Evolutionary conservation across 2,888 invertebrate genomes (phyloP), one percentile per base, ranked within the genome.

Genomic region (Halictus quadricinctus): DNA sequence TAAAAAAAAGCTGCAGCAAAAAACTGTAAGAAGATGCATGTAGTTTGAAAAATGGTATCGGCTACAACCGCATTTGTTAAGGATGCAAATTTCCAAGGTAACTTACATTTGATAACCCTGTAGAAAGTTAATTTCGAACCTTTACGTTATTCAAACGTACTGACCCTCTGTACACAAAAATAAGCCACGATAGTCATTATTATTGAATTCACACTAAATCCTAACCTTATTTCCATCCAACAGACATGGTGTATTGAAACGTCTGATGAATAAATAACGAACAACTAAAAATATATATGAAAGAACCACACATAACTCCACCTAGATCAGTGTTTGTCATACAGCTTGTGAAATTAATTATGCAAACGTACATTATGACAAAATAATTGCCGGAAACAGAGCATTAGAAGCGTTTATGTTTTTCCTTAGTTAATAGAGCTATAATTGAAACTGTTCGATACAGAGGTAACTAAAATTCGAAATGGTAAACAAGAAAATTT

Each of bases 1-100:
- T 69, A 48, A 76, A 54, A 72, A 74, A 46, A 69, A 64, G 25
- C 25, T 5, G 12, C 41, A 41, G 46, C 72, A 81, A 78, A 73
- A 81, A 81, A 66, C 25, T 7, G 36, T 72, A 43, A 21, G 46
- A 81, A 81, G 72, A 79, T 72, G 25, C 41, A 60, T 64, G 25
- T n/a, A 25, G 15, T 10, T 70, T 29, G 60, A 83, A 80, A 82
- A 75, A 75, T 29, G 18, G 7, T 50, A n/a, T 21, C 41, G 70
- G 15, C 36, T 74, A 15, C 25, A 21, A 72, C 15, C 15, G 25
- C 58, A 36, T 46, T 54, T 66, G 10, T 29, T 58, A 41, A 54
- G 6, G 2, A 73, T 66, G 43, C 41, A 36, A 66, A 46, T n/a
- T 29, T 2, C n/a, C 73, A 54, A 69, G 66, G 72, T 15, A 25